Base-by-base conservation (phyloP, 1,140 invertebrate species). In the Lasioglossum baleicum region DNA sequence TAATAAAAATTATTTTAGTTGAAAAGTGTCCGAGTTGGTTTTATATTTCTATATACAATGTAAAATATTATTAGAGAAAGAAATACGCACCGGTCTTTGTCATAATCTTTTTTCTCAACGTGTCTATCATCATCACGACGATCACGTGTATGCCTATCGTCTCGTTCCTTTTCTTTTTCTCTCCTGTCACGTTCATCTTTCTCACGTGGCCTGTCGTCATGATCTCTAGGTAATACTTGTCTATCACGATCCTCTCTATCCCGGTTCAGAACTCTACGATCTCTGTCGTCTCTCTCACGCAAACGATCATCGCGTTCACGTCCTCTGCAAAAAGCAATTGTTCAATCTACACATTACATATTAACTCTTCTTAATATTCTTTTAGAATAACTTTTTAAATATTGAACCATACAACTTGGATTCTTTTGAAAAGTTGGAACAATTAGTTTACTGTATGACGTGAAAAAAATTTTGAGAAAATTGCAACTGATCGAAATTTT, bases 121-220 rank as follows among this genome's bases (percentile, higher is more conserved):
- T 82, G 78, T 65, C 87, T 88, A 35, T 92, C 90, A 6, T 90
- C 90, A 7, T 91, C 89, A 31, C 90, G 86, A 64, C 89, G 89
- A 82, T 93, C 91, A 20, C 88, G 86, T 74, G 83, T 74, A 77
- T 90, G 89, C 75, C 88, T 89, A 48, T 91, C 92, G 66, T 91
- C 92, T 26, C 89, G 90, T 81, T 91, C 90, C 56, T 90, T 91
- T n/a, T 89, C 91, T 82, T 90, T 90, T 17, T 92, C 91, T 56
- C 90, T 86, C 75, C 89, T 87, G n/a, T 93, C 91, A 20, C 92
- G 88, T 22, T 93, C 92, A 65, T 92, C 91, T 63, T 90, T 91
- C 58, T 92, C 91, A 60, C 90, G 85, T 31, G 81, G 53, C 69
- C 89, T 90, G 8, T 92, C 89, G 17, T 91, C 90, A 7, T 90